phyloP scores from a whole-genome alignment of 2,888 invertebrate species.

The Ctenicera cuprea region DNA sequence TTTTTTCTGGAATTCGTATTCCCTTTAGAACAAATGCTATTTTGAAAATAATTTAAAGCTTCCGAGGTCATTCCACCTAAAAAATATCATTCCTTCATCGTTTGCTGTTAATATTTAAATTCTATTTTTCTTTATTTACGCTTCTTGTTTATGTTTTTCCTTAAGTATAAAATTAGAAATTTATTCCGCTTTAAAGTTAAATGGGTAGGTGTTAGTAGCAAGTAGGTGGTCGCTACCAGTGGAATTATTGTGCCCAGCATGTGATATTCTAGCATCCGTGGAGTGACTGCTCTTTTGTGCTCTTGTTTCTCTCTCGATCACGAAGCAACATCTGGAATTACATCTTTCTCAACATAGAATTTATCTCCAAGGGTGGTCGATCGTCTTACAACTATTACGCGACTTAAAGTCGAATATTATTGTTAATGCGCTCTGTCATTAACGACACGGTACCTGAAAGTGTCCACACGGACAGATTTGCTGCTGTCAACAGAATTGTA shows the following conservation, averaged over 20 bases:
- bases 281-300: background rate
- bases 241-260: constrained; percentile 41
- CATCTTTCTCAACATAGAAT: constrained; percentile 15
- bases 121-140: no score
- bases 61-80: no score
- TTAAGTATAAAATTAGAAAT: no score
- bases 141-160: no score
- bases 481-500: constrained; percentile 28
- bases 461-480: constrained; percentile 9
- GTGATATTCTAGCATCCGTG: constrained; percentile 25
- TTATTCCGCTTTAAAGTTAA: constrained; percentile 2
- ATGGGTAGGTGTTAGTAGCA: constrained; percentile 42
- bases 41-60: no score
- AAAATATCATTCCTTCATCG: no score
- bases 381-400: constrained; percentile 29
- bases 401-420: constrained; percentile 24
- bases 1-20: no score
- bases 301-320: constrained; percentile 27
- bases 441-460: constrained; percentile 16
- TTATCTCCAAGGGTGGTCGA: constrained; percentile 37
- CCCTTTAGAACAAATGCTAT: no score
- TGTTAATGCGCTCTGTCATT: constrained; percentile 34
- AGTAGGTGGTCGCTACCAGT: constrained; percentile 47
- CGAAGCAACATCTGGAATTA: constrained; percentile 34
- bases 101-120: no score